Percentiles rank a stretch among this genome's conserved stretches.
phyloP scores from a whole-genome alignment of 2,113 vertebrate species.

The Plotosus lineatus region DNA sequence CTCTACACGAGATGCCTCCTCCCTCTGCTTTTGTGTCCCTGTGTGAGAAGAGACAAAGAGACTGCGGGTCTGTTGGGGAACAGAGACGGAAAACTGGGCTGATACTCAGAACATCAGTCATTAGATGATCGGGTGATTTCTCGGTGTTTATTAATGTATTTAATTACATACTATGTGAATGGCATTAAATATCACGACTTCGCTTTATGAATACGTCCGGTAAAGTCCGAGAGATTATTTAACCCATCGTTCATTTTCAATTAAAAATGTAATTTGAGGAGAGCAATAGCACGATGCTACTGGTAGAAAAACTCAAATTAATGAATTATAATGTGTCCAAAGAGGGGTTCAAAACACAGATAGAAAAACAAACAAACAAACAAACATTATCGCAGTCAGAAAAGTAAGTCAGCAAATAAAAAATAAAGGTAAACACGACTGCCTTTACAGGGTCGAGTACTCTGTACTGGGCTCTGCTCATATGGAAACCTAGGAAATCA shows the following conservation, averaged over 20 bases:
- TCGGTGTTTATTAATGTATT: neutral
- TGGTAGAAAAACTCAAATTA: neutral
- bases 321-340: neutral
- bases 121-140: neutral
- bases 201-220: neutral
- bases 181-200: neutral
- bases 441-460: too few species aligned
- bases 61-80: neutral
- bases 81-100: constrained; percentile 18
- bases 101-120: neutral
- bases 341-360: neutral
- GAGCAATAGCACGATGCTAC: neutral
- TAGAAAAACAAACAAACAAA: neutral
- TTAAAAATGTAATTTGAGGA: neutral
- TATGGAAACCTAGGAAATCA: too few species aligned
- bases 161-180: neutral
- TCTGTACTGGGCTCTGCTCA: too few species aligned
- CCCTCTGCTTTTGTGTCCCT: constrained; percentile 46
- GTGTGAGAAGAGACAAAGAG: constrained; percentile 31
- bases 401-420: neutral
- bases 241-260: neutral
- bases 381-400: neutral
- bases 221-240: neutral
- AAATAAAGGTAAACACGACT: too few species aligned
- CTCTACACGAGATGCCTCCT: constrained; percentile 69